A percentile compares a stretch with the other conserved stretches of the same genome.
Conservation (phyloP, 2,888 invertebrate genomes). For the Perizoma affinitatum region DNA sequence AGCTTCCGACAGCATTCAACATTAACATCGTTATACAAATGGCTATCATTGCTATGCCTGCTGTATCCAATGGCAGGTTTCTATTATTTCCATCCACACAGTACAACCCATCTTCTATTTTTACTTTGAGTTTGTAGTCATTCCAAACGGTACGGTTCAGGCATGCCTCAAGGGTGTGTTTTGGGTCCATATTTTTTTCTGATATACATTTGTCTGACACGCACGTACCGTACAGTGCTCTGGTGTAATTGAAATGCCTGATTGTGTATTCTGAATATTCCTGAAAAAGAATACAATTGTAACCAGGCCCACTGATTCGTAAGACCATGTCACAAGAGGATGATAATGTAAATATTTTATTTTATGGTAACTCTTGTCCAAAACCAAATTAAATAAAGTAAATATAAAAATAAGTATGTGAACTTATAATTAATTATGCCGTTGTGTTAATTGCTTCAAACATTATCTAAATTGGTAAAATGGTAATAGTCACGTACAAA, state of each 20-base stretch:
- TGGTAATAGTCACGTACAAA: too few relatives aligned
- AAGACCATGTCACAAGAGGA: too few relatives aligned
- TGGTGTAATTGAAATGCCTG: slow-evolving; percentile 47
- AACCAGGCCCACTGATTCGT: too few relatives aligned
- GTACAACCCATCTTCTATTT: slow-evolving; percentile 23
- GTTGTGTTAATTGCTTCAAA: too few relatives aligned
- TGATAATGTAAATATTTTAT: too few relatives aligned
- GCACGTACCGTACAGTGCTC: slow-evolving; percentile 46
- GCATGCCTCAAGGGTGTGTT: slow-evolving; percentile 46
- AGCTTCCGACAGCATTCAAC: slow-evolving; percentile 43
- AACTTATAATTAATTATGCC: too few relatives aligned
- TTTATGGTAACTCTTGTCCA: too few relatives aligned
- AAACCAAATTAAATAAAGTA: too few relatives aligned
- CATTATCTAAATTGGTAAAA: too few relatives aligned
- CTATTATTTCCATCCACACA: slow-evolving; percentile 21
- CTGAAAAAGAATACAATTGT: slow-evolving; percentile 35
- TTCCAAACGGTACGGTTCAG: slow-evolving; percentile 45
- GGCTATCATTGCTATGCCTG: slow-evolving; percentile 33
- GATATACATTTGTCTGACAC: slow-evolving; percentile 42
- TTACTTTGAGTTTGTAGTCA: slow-evolving; percentile 38
- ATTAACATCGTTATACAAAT: slow-evolving; percentile 37
- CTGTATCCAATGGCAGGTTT: slow-evolving; percentile 13
- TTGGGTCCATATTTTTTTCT: slow-evolving; percentile 37
- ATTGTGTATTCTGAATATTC: slow-evolving; percentile 44
- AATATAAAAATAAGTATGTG: too few relatives aligned